Percentiles rank a stretch among this genome's conserved stretches.
Evolutionary conservation across 2,797 vertebrate species (phyloP).

Genomic region (Myotis daubentonii): DNA sequence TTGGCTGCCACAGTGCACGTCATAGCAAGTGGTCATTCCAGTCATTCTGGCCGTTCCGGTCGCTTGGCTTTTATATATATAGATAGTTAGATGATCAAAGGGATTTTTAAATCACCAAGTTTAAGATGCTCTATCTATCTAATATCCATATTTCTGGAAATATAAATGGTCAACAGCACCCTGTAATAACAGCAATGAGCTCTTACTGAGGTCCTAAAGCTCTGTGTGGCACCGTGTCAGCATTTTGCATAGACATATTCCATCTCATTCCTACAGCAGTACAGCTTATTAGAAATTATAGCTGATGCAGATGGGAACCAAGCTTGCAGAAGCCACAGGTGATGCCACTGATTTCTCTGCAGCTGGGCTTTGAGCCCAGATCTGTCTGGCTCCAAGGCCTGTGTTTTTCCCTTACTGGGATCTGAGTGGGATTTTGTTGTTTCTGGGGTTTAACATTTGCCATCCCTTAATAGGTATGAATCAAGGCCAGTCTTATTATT

Average conservation of each 20-base stretch:
- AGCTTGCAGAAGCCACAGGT: neutral
- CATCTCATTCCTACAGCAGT: neutral
- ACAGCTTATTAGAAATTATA: neutral
- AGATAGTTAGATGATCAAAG: neutral
- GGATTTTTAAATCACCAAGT: neutral
- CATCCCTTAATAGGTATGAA: neutral
- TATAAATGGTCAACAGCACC: neutral
- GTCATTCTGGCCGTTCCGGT: too few relatives aligned
- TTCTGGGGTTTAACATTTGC: neutral
- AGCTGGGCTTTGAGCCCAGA: neutral
- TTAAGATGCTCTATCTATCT: neutral
- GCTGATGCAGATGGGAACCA: neutral
- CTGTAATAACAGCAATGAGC: neutral
- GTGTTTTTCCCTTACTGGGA: neutral
- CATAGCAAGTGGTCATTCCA: too few relatives aligned
- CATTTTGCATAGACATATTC: neutral
- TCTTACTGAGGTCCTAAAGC: neutral
- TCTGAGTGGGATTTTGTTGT: neutral
- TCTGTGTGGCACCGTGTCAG: neutral
- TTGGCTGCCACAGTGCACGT: too few relatives aligned
- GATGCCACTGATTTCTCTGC: neutral
- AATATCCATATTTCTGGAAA: neutral
- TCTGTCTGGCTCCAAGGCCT: neutral
- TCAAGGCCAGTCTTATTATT: neutral
- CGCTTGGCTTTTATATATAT: too few relatives aligned